A percentile compares a stretch with the other conserved stretches of the same genome.
These are phyloP conservation scores for Stenichneumon culpator DNA, from an alignment of 2,888 invertebrate species.

Conservation along the genomic window DNA sequence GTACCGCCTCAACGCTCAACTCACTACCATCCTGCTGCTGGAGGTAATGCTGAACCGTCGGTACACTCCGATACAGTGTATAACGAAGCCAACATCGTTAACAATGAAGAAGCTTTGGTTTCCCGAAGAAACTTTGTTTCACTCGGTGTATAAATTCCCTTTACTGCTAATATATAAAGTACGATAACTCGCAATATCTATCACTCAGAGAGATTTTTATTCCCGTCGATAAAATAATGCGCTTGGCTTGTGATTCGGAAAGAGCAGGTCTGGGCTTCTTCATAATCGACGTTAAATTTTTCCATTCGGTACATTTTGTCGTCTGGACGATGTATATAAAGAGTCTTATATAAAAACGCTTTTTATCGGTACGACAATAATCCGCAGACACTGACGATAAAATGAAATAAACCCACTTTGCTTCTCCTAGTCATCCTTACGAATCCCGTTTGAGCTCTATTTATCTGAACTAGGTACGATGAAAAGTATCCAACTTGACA, in stretches of 20 bases:
- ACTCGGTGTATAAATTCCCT: not conserved
- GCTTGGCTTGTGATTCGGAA: not conserved
- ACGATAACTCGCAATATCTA: not conserved
- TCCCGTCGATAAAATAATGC: no score
- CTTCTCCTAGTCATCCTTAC: not conserved
- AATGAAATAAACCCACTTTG: not conserved
- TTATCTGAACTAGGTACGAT: not conserved
- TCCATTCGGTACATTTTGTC: not conserved
- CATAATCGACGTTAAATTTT: not conserved
- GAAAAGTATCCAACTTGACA: not conserved
- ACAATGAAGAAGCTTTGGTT: conserved; percentile 16
- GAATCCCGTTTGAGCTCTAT: not conserved
- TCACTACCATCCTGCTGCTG: not conserved
- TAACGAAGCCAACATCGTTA: not conserved
- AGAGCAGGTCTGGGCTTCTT: not conserved
- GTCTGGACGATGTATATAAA: not conserved
- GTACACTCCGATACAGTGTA: not conserved
- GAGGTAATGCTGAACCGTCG: not conserved
- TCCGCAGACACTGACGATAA: not conserved
- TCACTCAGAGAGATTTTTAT: not conserved
- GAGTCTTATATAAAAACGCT: not conserved
- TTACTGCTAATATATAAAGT: not conserved
- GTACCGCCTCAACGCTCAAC: conserved; percentile 31
- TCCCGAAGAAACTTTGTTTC: conserved; percentile 19
- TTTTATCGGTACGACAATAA: not conserved